A percentile compares a stretch with the other conserved stretches of the same genome.
phyloP scores from a whole-genome alignment of 92 coral and sea anemone genomes.

The Galaxea fascicularis region DNA sequence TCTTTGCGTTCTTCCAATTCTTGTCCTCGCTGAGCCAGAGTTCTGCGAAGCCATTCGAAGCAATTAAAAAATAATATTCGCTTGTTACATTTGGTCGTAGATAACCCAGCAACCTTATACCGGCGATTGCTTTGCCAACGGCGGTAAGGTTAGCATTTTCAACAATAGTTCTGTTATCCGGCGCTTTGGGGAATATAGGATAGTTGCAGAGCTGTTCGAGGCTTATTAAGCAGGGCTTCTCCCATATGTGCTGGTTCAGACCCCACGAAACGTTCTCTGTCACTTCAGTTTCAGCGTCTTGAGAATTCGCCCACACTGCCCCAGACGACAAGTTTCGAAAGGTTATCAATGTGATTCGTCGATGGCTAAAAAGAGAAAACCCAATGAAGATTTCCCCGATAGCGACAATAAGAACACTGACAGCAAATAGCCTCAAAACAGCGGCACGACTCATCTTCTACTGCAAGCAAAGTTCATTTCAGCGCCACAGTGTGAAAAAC shows the following conservation, averaged over 20 bases:
- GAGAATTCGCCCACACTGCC: neutral
- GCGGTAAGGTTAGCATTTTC: conserved; percentile 9
- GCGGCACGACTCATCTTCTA: neutral
- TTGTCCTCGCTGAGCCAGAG: conserved; percentile 52
- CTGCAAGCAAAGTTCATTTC: neutral
- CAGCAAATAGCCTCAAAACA: neutral
- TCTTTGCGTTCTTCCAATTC: conserved; percentile 40
- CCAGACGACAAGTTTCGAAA: neutral
- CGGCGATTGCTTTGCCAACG: neutral
- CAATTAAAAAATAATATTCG: conserved; percentile 45
- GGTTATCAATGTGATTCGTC: neutral
- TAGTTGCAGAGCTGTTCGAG: conserved; percentile 51
- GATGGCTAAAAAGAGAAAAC: conserved; percentile 10
- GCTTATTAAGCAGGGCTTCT: conserved; percentile 33
- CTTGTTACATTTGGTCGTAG: conserved; percentile 56
- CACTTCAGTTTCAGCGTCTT: neutral
- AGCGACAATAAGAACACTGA: neutral
- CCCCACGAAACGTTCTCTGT: conserved; percentile 11
- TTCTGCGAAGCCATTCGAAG: conserved; percentile 58
- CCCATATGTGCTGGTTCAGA: conserved; percentile 55
- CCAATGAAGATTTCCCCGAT: conserved; percentile 19
- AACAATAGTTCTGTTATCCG: conserved; percentile 40
- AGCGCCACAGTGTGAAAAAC: neutral
- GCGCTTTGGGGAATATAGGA: conserved; percentile 64
- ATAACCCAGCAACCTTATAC: conserved; percentile 63